Evolutionary conservation across 37 sponge, comb jelly and placozoan genomes (phyloP), one percentile per base, ranked within the genome.

Genomic region (Hormiphora californensis): DNA sequence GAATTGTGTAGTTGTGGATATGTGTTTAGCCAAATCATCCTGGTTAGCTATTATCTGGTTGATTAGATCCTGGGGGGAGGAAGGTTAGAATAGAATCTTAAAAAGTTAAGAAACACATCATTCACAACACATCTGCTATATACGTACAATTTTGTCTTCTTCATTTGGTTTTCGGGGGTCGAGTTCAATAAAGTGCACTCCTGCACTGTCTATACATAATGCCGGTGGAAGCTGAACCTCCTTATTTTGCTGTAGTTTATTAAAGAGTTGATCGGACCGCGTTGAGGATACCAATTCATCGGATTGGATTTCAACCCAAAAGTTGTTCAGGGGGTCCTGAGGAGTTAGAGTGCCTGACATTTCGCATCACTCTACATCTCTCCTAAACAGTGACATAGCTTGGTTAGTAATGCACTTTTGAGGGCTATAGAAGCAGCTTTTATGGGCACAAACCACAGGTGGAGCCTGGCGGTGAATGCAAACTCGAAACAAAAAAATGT

Each of bases 131-230:
- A n/a, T n/a, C n/a, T n/a, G n/a, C n/a, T n/a, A n/a, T n/a, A n/a
- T n/a, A n/a, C n/a, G n/a, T n/a, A n/a, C n/a, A n/a, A n/a, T 39
- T 73, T 73, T 73, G 44, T 73, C 81, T 43, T 73, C 81, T 40
- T 73, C 81, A 73, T 22, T 21, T n/a, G 81, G 81, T 33, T 73
- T 73, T 40, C 81, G 40, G 5, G 81, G 81, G 25, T 73, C 81
- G 17, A 73, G 38, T 73, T 73, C 81, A 73, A 73, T 73, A 40
- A 73, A 73, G 28, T 73, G 81, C 2, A 73, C 81, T 25, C 81
- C 81, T 22, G 81, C 81, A 21, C 46, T 73, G 23, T 73, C 81
- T 27, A 73, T 73, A 33, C 81, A 73, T 8, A 73, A 46, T 21
- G 21, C 81, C 7, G 81, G 46, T 27, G 81, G 0, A 67, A 8